Evolutionary conservation across 2,888 invertebrate genomes (phyloP).

Genomic region (Caradrina clavipalpis): DNA sequence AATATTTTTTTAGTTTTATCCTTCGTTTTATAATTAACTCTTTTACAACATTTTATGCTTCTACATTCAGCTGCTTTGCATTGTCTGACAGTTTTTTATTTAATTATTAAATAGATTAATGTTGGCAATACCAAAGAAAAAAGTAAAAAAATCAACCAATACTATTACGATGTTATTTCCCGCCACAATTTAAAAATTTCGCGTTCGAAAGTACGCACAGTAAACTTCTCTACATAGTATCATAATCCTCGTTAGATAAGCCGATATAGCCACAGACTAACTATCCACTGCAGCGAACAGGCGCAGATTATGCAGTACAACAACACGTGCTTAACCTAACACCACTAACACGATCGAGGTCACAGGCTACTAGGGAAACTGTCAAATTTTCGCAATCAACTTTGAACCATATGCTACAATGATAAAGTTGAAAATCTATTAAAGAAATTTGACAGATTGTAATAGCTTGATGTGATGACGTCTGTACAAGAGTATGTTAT

Average conservation of each 20-base stretch:
- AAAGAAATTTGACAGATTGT: no score
- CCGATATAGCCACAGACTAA: conserved; percentile 19
- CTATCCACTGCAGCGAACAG: conserved; percentile 9
- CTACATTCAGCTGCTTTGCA: no score
- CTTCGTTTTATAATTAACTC: no score
- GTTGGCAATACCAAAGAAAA: not conserved
- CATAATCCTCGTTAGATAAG: conserved; percentile 27
- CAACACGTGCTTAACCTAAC: conserved; percentile 44
- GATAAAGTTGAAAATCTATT: no score
- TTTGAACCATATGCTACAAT: no score
- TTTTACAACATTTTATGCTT: no score
- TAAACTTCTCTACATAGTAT: conserved; percentile 10
- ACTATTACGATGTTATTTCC: no score
- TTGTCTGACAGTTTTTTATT: no score
- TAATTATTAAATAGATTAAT: no score
- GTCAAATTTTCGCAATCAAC: no score
- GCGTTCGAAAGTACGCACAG: not conserved
- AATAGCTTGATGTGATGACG: no score
- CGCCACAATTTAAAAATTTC: not conserved
- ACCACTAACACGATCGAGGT: conserved; percentile 56
- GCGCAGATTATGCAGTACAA: conserved; percentile 11
- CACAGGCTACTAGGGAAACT: conserved; percentile 45
- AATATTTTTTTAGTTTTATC: no score
- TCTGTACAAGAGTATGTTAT: conserved; percentile 29
- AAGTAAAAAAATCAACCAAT: not conserved